Percentiles rank a stretch among this genome's conserved stretches.
These are phyloP conservation scores for Mantis religiosa DNA, from an alignment of 2,888 invertebrate species.

Conservation along the genomic window DNA sequence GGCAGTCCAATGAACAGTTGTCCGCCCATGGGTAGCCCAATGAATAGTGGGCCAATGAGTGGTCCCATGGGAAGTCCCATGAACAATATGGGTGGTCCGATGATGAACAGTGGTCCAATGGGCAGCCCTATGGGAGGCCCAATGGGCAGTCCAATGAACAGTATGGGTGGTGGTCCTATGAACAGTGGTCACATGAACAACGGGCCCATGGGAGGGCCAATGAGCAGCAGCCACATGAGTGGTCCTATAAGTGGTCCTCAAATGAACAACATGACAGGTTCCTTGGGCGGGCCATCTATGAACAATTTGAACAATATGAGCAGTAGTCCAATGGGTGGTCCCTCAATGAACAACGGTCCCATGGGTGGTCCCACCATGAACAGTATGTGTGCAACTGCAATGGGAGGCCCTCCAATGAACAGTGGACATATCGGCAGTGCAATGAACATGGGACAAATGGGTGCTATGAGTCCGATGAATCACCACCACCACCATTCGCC, in stretches of 20 bases:
- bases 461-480: slow-evolving; percentile 34
- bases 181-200: slow-evolving; percentile 30
- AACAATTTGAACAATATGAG: slow-evolving; percentile 39
- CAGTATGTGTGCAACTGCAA: slow-evolving; percentile 44
- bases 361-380: slow-evolving; percentile 53
- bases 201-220: slow-evolving; percentile 42
- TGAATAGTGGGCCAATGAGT: slow-evolving; percentile 44
- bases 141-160: slow-evolving; percentile 40
- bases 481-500: slow-evolving; percentile 28
- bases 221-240: slow-evolving; percentile 33
- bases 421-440: slow-evolving; percentile 58
- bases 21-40: slow-evolving; percentile 70
- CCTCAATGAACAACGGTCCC: slow-evolving; percentile 65
- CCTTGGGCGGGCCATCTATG: slow-evolving; percentile 48
- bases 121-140: slow-evolving; percentile 49
- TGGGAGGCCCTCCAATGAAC: slow-evolving; percentile 54
- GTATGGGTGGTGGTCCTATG: slow-evolving; percentile 33
- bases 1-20: slow-evolving; percentile 51
- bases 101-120: slow-evolving; percentile 56
- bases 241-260: slow-evolving; percentile 40
- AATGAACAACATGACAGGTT: slow-evolving; percentile 65
- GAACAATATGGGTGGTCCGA: slow-evolving; percentile 44
- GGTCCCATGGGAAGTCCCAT: slow-evolving; percentile 44
- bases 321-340: slow-evolving; percentile 48
- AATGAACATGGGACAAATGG: slow-evolving; percentile 43